Percentiles rank a stretch among this genome's conserved stretches.
Conservation (phyloP, 2,113 vertebrate genomes). For the Syrrhaptes paradoxus region DNA sequence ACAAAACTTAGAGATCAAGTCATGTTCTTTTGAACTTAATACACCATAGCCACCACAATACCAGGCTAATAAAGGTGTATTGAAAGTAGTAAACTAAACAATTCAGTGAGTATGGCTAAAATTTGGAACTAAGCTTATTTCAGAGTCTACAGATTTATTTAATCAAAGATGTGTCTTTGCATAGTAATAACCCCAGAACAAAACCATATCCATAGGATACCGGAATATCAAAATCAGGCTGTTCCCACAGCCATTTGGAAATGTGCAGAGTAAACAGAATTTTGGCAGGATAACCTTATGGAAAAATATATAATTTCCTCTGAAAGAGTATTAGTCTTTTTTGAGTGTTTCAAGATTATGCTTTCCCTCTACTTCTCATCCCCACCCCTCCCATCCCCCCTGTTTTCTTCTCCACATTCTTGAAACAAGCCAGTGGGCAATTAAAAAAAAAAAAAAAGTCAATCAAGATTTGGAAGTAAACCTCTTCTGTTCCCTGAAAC, state of each 20-base stretch:
- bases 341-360: background rate
- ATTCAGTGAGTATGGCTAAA: background rate
- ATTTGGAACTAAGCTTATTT: background rate
- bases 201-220: background rate
- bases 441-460: background rate
- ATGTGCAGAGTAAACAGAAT: background rate
- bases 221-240: background rate
- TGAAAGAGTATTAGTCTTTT: background rate
- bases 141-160: background rate
- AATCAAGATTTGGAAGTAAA: background rate
- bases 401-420: background rate
- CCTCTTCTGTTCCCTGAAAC: background rate
- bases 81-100: background rate
- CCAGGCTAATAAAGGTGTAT: background rate
- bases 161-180: background rate
- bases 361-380: too few species aligned
- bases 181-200: background rate
- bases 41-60: background rate
- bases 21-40: background rate
- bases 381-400: rapidly evolving
- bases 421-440: rapidly evolving
- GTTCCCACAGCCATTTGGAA: background rate
- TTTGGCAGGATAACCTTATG: background rate
- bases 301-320: background rate
- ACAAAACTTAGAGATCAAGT: background rate